Evolutionary conservation across 2,797 vertebrate species (phyloP), one percentile per base, ranked within the genome.

Genomic region (Lutjanus campechanus): DNA sequence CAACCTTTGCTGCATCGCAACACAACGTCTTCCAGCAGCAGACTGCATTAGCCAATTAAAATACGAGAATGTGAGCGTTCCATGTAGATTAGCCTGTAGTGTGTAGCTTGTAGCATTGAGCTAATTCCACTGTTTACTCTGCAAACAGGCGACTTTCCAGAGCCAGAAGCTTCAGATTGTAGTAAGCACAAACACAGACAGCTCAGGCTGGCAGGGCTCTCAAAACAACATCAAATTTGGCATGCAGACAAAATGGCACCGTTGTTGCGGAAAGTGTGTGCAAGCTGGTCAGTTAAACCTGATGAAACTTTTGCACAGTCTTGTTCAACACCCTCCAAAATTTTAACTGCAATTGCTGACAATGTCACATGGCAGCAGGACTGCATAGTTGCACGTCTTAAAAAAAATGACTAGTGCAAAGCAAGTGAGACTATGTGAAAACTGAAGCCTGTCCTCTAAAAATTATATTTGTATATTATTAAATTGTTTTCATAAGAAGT

Each of bases 101-200:
- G 10, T 40, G 74, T 17, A 25, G 59, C 60, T 65, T 69, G 49
- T 47, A 50, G 58, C 16, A 12, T 75, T 65, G 40, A 41, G 44
- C 11, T 74, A 66, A 58, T 59, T 79, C 60, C 15, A 61, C 41
- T 61, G 36, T 69, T 76, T 58, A 77, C 16, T 49, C 60, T 43
- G 53, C 25, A 75, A 78, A 77, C 46, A 64, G 68, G 43, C 19
- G 64, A 47, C 50, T 79, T 63, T 60, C 59, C 65, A 74, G 49
- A 73, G 20, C 40, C 51, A 64, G 53, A 77, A 62, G 75, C 63
- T 62, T 71, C 19, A 63, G 43, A 67, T 46, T 63, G 50, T 15
- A 70, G 50, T 13, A 29, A 59, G 54, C 63, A 46, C 44, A 64
- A 77, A 74, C 6, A 0, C 68, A 65, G 22, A 36, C n/a, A n/a